A percentile compares a stretch with the other conserved stretches of the same genome.
phyloP scores from a whole-genome alignment of 2,113 vertebrate species.

The Todiramphus saurophagus region DNA sequence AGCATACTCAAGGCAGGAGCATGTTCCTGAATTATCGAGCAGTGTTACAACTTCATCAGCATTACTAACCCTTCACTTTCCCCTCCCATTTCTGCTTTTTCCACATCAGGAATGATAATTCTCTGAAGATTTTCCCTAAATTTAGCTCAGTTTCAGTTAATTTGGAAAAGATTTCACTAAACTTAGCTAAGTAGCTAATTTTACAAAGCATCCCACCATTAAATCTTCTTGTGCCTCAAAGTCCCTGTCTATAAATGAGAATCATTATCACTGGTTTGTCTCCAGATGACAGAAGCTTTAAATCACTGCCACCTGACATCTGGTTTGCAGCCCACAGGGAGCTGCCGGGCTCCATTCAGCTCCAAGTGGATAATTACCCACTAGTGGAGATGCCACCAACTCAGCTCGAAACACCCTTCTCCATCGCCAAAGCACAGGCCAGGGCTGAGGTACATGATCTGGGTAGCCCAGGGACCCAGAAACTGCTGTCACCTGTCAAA shows the following conservation, averaged over 20 bases:
- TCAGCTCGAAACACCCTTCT: background rate
- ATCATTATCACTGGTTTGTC: conserved; percentile 15
- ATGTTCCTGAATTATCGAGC: background rate
- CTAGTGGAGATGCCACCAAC: background rate
- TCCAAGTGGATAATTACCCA: background rate
- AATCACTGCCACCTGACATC: conserved; percentile 29
- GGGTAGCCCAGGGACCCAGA: background rate
- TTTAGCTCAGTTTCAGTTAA: background rate
- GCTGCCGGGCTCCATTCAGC: background rate
- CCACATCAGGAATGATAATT: background rate
- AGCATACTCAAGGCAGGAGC: background rate
- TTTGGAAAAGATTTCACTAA: background rate
- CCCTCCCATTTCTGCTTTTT: background rate
- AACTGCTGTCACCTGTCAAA: background rate
- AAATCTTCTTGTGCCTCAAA: background rate
- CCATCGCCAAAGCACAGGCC: rapidly evolving
- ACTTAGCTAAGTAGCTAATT: conserved; percentile 21
- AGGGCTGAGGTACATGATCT: background rate
- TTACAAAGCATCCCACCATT: background rate
- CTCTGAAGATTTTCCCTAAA: background rate
- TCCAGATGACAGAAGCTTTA: conserved; percentile 17
- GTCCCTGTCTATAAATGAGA: background rate
- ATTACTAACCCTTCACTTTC: background rate
- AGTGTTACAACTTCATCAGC: background rate
- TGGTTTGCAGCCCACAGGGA: background rate